Conservation (phyloP, 2,888 invertebrate species). For the Thecocarcelia acutangulata region DNA sequence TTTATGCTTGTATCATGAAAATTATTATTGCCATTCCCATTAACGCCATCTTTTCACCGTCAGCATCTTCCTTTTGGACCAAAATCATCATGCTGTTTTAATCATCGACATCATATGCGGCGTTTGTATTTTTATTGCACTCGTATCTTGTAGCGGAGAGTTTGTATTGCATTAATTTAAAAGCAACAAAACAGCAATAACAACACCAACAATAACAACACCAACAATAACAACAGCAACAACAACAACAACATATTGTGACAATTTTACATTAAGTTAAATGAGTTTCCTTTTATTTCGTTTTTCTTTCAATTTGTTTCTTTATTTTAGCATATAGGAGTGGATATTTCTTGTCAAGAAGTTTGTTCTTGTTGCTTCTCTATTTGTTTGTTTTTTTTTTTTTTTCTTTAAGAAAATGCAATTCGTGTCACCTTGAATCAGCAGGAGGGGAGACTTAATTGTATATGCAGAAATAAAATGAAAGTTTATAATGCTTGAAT, state of each 20-base stretch:
- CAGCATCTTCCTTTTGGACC: slow-evolving; percentile 5
- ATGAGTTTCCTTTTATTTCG: slow-evolving; percentile 45
- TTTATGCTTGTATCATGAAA: slow-evolving; percentile 39
- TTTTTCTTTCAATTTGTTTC: background rate
- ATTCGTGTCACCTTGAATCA: slow-evolving; percentile 43
- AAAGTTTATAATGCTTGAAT: background rate
- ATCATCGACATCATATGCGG: slow-evolving; percentile 9
- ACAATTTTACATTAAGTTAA: slow-evolving; percentile 58
- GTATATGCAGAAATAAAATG: background rate
- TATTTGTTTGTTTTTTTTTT: slow-evolving; percentile 15
- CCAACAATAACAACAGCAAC: slow-evolving; percentile 1
- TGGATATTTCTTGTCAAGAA: slow-evolving; percentile 18
- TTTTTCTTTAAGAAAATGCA: slow-evolving; percentile 22
- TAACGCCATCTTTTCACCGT: background rate
- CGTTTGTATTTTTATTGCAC: slow-evolving; percentile 28
- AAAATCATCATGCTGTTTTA: slow-evolving; percentile 16
- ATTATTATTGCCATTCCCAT: slow-evolving; percentile 19
- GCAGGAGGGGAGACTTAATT: slow-evolving; percentile 14
- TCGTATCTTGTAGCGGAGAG: slow-evolving; percentile 5
- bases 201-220: slow-evolving; percentile 1
- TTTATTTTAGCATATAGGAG: slow-evolving; percentile 8
- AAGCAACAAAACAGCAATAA: slow-evolving; percentile 12
- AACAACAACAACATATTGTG: slow-evolving; percentile 13
- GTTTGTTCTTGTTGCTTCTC: slow-evolving; percentile 22
- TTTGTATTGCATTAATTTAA: slow-evolving; percentile 44